Evolutionary conservation across 2,797 vertebrate species (phyloP), one percentile per base, ranked within the genome.

Genomic region (Rhyacichthys aspro): DNA sequence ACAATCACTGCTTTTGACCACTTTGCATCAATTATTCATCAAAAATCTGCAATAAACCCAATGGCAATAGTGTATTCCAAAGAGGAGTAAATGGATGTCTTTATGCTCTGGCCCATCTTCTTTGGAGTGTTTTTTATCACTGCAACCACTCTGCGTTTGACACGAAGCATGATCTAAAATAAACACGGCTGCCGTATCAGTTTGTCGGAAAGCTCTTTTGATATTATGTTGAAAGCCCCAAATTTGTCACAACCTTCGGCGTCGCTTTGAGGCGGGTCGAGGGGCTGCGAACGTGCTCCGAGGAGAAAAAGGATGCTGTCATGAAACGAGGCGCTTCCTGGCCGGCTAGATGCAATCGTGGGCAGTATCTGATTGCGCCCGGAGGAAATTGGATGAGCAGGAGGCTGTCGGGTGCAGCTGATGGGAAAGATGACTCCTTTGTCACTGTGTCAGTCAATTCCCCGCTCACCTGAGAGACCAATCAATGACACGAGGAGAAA

Each of bases 371-470:
- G 90, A 91, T 92, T 84, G 85, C 62, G 43, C 81, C n/a, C 60
- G 50, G 82, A 87, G 91, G 91, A 93, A 91, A 92, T 92, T 90
- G 91, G 90, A 91, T 90, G 89, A 91, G 91, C 88, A 74, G 72
- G 83, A 84, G 81, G 85, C 85, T 50, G 71, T 77, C 89, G 74
- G 83, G 85, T 80, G 86, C 81, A 65, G 81, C 82, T 89, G 91
- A 93, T 93, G 91, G 90, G 88, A 92, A 90, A 90, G 92, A 93
- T 92, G 92, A 92, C 91, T 93, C 91, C 87, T 92, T 90, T 92
- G 86, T 92, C 88, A 91, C 89, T 84, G 86, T 88, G 91, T 91
- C 92, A 90, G 89, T 91, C 90, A 89, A 89, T 91, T 90, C 81
- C 79, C 79, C 86, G 86, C 79, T 90, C 81, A 89, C 85, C 88